phyloP scores from a whole-genome alignment of 2,888 invertebrate species.

The Sepiola atlantica region DNA sequence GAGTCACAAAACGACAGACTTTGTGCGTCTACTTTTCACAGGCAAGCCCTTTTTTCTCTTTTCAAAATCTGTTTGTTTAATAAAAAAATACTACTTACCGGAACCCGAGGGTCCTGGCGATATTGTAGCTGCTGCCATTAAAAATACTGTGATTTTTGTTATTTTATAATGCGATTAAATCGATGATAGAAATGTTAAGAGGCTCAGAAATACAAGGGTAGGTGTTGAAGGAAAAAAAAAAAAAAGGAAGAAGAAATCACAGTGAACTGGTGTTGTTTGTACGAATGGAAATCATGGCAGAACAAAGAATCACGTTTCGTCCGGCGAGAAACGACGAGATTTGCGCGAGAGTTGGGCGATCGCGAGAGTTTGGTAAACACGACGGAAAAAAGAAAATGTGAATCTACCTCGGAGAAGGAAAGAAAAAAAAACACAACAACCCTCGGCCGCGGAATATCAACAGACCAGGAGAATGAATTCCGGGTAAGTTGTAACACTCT shows the following conservation, averaged over 20 bases:
- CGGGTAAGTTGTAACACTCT: background rate
- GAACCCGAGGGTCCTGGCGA: conserved; percentile 68
- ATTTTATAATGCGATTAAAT: background rate
- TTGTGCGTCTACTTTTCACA: background rate
- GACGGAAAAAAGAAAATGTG: background rate
- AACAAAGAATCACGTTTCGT: conserved; percentile 43
- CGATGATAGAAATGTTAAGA: conserved; percentile 4
- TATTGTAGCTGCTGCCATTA: conserved; percentile 61
- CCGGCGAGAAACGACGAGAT: background rate
- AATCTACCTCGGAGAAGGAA: background rate
- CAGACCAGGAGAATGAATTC: background rate
- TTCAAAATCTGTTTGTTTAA: background rate
- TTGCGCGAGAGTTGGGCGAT: background rate
- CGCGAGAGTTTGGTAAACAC: background rate
- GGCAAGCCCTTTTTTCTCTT: background rate
- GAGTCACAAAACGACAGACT: background rate
- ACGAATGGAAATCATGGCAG: conserved; percentile 41
- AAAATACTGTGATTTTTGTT: conserved; percentile 15
- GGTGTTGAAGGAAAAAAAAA: background rate
- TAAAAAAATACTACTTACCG: conserved; percentile 55
- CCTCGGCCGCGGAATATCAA: background rate
- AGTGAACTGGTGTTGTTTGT: background rate
- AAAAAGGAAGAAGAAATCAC: background rate
- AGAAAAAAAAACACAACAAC: background rate
- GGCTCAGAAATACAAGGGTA: background rate